Evolutionary conservation across 2,888 invertebrate genomes (phyloP).

Genomic region (Dasysyrphus tricinctus): DNA sequence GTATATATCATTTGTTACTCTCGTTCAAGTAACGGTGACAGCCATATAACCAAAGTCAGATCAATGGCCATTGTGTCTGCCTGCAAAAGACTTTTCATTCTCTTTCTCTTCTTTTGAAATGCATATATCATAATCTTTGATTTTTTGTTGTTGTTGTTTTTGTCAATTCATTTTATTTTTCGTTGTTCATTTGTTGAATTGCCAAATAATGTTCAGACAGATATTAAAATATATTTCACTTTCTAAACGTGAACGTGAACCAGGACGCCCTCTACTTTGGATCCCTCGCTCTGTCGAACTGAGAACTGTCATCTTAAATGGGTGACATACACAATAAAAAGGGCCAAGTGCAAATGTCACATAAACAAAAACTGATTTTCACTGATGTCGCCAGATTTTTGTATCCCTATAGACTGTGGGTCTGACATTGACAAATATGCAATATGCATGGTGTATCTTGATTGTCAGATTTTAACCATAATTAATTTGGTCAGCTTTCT

Average conservation of each 20-base stretch:
- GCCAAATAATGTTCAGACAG: conserved; percentile 40
- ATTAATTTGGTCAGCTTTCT: conserved; percentile 72
- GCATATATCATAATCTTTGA: conserved; percentile 53
- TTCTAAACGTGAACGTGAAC: conserved; percentile 69
- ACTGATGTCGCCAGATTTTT: conserved; percentile 56
- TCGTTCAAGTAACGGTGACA: conserved; percentile 66
- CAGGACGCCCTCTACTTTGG: conserved; percentile 39
- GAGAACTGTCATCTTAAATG: conserved; percentile 24
- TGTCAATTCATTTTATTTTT: conserved; percentile 47
- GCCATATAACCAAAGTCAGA: conserved; percentile 16
- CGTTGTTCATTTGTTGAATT: conserved; percentile 41
- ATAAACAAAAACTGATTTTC: conserved; percentile 49
- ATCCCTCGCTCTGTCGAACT: background rate
- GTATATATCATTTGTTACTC: conserved; percentile 35
- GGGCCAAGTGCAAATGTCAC: conserved; percentile 70
- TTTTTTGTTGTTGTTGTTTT: conserved; percentile 10
- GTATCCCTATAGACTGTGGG: conserved; percentile 8
- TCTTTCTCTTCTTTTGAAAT: conserved; percentile 53
- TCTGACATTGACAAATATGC: background rate
- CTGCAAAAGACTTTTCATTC: conserved; percentile 12
- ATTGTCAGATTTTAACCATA: conserved; percentile 57
- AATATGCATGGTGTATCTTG: background rate
- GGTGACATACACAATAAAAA: conserved; percentile 38
- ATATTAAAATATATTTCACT: conserved; percentile 35
- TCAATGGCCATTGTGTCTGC: conserved; percentile 42